Evolutionary conservation across 2,888 invertebrate species (phyloP).

Genomic region (Diloba caeruleocephala): DNA sequence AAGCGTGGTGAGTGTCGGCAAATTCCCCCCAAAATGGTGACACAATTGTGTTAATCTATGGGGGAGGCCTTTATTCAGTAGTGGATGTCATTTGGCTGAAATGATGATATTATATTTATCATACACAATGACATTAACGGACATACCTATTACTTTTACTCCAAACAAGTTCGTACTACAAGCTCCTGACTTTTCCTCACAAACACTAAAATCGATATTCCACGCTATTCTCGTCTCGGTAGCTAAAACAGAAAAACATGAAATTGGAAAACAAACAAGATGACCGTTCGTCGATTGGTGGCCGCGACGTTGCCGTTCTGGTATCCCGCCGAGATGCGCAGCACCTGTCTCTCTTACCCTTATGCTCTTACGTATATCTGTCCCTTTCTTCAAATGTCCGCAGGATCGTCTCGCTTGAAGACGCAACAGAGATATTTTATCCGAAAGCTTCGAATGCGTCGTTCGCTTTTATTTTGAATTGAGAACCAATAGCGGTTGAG

Average conservation of each 20-base stretch:
- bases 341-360: conserved; percentile 63
- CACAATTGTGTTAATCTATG: too few relatives aligned
- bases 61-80: too few relatives aligned
- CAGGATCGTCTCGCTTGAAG: conserved; percentile 87
- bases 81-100: too few relatives aligned
- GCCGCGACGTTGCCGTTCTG: conserved; percentile 86
- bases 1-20: too few relatives aligned
- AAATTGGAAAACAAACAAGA: conserved; percentile 77
- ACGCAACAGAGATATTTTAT: conserved; percentile 87
- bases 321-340: conserved; percentile 79
- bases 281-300: conserved; percentile 83
- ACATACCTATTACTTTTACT: too few relatives aligned
- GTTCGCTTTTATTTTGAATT: conserved; percentile 75
- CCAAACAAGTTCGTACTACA: too few relatives aligned
- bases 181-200: not conserved
- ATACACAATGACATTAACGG: too few relatives aligned
- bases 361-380: conserved; percentile 33
- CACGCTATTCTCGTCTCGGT: conserved; percentile 52
- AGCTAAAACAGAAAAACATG: conserved; percentile 65
- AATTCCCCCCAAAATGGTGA: too few relatives aligned
- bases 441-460: conserved; percentile 81
- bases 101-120: too few relatives aligned
- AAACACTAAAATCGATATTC: conserved; percentile 48
- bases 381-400: conserved; percentile 76
- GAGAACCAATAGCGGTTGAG: conserved; percentile 69